phyloP scores from a whole-genome alignment of 2,113 vertebrate species.

The Myotis yumanensis region DNA sequence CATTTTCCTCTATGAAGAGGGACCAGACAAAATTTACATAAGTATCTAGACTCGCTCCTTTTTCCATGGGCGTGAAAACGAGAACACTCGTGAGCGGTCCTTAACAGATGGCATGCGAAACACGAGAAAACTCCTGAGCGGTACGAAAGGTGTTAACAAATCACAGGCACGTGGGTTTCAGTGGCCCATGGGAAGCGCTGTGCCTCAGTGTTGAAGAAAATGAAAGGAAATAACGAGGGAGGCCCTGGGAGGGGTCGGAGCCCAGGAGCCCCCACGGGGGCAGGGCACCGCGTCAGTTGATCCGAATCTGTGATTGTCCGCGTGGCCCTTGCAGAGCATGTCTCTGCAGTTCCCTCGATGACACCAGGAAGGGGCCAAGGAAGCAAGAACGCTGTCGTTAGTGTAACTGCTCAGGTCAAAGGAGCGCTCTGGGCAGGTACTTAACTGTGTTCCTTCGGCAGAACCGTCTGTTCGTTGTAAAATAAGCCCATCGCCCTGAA shows the following conservation, averaged over 20 bases:
- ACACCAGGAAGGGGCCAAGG: slow-evolving; percentile 15
- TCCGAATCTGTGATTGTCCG: not conserved
- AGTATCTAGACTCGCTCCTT: no score
- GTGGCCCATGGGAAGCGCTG: not conserved
- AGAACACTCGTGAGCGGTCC: no score
- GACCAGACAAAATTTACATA: no score
- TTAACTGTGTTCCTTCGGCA: slow-evolving; percentile 34
- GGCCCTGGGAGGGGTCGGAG: not conserved
- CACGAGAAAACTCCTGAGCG: no score
- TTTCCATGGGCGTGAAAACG: no score
- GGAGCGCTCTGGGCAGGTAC: slow-evolving; percentile 33
- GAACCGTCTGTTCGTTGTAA: slow-evolving; percentile 52
- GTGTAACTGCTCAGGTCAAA: slow-evolving; percentile 45
- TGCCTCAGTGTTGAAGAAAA: not conserved
- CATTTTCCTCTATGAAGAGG: no score
- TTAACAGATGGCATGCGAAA: no score
- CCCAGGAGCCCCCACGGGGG: not conserved
- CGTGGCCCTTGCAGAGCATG: not conserved
- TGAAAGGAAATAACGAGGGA: not conserved
- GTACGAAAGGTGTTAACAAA: no score
- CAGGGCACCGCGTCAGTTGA: not conserved
- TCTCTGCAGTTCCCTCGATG: not conserved
- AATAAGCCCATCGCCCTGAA: slow-evolving; percentile 17
- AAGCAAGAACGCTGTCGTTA: slow-evolving; percentile 40
- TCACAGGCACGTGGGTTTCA: not conserved